Evolutionary conservation across 2,888 invertebrate genomes (phyloP), one percentile per base, ranked within the genome.

Genomic region (Brenthis hecate): DNA sequence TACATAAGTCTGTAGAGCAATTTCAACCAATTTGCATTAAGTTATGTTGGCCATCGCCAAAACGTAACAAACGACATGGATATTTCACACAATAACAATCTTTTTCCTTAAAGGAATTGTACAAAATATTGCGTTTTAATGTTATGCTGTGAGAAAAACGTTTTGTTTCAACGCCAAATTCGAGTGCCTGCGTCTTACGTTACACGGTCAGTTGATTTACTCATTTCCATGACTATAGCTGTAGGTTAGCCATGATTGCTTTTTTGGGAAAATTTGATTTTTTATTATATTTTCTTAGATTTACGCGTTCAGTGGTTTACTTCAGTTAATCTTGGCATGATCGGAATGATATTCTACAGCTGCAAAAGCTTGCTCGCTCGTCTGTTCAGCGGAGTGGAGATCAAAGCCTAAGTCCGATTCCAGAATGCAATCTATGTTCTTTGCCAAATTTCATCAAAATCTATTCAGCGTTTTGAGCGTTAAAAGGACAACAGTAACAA

Each of bases 161-260:
- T 72, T 66, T 70, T 69, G 67, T 70, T 72, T 72, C 71, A 61
- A 63, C 70, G 63, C 62, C 60, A 65, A 72, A 73, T 72, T 73
- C 67, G 64, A 73, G 72, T 75, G 75, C 69, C 69, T 69, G 73
- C 74, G 68, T 74, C 73, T 74, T 73, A 72, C 67, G 72, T 63
- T 74, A 72, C 68, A 70, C 72, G 73, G 58, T 70, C 66, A 70
- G 69, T 73, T 69, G 68, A 74, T 72, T 73, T 70, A 50, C 70
- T 73, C 56, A 74, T 75, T 72, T 75, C 56, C 72, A 73, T 74
- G 64, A 74, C 70, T 68, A 68, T 72, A 65, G 69, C 48, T 60
- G 64, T 72, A 69, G 68, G 67, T 68, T 72, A 55, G 51, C 72
- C 70, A 75, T 70, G 67, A 67, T 69, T 70, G 56, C 64, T 69